phyloP scores from a whole-genome alignment of 2,113 vertebrate species.

The Chaetura pelagica region DNA sequence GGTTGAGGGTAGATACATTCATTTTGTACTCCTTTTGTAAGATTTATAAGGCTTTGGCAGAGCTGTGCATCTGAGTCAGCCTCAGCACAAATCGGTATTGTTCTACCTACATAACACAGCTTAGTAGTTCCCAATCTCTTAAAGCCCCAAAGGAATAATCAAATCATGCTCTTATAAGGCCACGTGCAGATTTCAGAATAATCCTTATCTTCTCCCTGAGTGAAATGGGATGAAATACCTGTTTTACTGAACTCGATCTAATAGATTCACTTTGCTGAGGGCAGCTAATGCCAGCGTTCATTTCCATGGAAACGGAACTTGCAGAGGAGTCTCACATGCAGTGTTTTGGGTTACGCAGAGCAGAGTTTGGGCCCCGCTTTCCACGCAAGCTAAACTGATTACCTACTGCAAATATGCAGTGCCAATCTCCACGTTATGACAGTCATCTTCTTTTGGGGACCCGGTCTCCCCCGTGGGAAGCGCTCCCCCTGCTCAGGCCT shows the following conservation, averaged over 20 bases:
- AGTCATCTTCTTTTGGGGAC: not conserved
- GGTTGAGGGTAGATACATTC: not conserved
- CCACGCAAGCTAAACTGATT: constrained; percentile 4
- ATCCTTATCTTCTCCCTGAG: constrained; percentile 31
- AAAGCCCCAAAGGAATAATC: constrained; percentile 19
- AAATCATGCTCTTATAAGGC: not conserved
- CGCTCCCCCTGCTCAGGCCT: not conserved
- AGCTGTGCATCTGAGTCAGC: not conserved
- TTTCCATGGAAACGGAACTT: constrained; percentile 73
- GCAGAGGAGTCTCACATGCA: constrained; percentile 38
- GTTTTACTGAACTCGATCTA: constrained; percentile 14
- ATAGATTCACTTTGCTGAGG: not conserved
- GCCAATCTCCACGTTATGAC: not conserved
- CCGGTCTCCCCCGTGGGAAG: not conserved
- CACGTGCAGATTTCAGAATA: constrained; percentile 38
- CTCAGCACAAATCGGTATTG: constrained; percentile 25
- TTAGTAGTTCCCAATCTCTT: not conserved
- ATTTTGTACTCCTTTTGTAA: constrained; percentile 12
- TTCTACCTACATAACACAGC: not conserved
- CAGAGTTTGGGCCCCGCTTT: constrained; percentile 40
- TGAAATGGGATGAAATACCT: constrained; percentile 37
- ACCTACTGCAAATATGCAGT: not conserved
- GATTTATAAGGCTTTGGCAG: constrained; percentile 8
- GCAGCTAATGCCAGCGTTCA: not conserved
- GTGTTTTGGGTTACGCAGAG: constrained; percentile 53